These are phyloP conservation scores for Carposina sasakii DNA, from an alignment of 1,140 invertebrate species.

Conservation along the genomic window DNA sequence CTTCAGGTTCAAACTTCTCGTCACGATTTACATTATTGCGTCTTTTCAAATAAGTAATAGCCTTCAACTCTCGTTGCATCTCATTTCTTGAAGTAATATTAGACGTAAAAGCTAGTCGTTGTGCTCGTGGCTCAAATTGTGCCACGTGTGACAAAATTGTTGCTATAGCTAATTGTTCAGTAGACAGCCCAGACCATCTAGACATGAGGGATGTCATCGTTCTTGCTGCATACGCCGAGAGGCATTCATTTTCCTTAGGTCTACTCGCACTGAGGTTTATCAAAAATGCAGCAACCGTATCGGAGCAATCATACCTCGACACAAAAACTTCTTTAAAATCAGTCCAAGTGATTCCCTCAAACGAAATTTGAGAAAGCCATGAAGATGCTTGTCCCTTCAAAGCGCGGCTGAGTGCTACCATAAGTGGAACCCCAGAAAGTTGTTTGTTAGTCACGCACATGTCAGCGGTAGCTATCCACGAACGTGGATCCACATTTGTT, in stretches of 20 bases:
- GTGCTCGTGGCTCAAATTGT: background rate
- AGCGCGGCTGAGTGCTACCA: conserved; percentile 1
- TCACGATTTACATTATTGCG: background rate
- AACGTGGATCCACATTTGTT: background rate
- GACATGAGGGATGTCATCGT: background rate
- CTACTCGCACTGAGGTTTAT: background rate
- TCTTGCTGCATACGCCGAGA: background rate
- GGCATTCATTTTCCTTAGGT: conserved; percentile 3
- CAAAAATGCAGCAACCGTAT: background rate
- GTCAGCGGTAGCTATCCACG: background rate
- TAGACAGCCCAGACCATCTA: background rate
- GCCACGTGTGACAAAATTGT: background rate
- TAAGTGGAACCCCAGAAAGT: background rate
- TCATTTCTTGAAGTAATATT: conserved; percentile 1
- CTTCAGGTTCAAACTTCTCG: background rate
- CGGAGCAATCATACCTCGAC: background rate
- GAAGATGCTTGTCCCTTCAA: conserved; percentile 3
- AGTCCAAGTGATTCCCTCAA: background rate
- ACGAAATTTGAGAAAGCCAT: conserved; percentile 4
- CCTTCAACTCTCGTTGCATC: background rate
- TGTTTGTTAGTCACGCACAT: background rate
- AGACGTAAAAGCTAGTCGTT: background rate
- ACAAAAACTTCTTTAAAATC: conserved; percentile 5
- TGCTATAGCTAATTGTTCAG: background rate
- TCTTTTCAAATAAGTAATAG: background rate